Percentiles rank a stretch among this genome's conserved stretches.
phyloP scores from a whole-genome alignment of 2,888 invertebrate species.

The Catocala nupta region DNA sequence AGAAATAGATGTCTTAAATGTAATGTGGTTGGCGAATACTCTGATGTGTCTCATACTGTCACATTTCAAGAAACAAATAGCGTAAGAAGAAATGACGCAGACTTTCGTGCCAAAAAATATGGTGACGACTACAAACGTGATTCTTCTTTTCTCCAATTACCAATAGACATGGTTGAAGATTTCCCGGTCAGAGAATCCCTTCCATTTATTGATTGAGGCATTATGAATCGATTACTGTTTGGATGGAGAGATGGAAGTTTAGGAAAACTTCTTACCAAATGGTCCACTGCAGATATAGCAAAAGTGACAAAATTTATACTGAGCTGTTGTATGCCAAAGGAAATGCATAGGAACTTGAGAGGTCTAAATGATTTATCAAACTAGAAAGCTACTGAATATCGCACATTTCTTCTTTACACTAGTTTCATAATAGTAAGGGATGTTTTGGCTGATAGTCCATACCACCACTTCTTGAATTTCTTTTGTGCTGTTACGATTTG shows the following conservation, averaged over 20 bases:
- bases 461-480: slow-evolving; percentile 10
- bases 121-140: slow-evolving; percentile 22
- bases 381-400: slow-evolving; percentile 39
- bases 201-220: slow-evolving; percentile 37
- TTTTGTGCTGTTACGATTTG: slow-evolving; percentile 15
- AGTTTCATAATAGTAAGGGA: slow-evolving; percentile 9
- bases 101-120: slow-evolving; percentile 15
- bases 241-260: slow-evolving; percentile 4
- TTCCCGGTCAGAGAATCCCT: slow-evolving; percentile 35
- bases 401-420: slow-evolving; percentile 32
- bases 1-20: slow-evolving; percentile 41
- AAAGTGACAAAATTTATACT: slow-evolving; percentile 26
- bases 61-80: slow-evolving; percentile 13
- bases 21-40: slow-evolving; percentile 44
- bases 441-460: background rate
- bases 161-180: slow-evolving; percentile 44
- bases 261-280: slow-evolving; percentile 11
- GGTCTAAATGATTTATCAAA: slow-evolving; percentile 22
- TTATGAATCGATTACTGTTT: slow-evolving; percentile 35
- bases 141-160: slow-evolving; percentile 12
- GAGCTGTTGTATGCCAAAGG: slow-evolving; percentile 16
- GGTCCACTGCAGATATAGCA: slow-evolving; percentile 27
- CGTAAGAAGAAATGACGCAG: slow-evolving; percentile 15
- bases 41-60: slow-evolving; percentile 43
- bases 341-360: slow-evolving; percentile 43